These are phyloP conservation scores for Coregonus clupeaformis DNA, from an alignment of 2,113 vertebrate species.

Conservation along the genomic window DNA sequence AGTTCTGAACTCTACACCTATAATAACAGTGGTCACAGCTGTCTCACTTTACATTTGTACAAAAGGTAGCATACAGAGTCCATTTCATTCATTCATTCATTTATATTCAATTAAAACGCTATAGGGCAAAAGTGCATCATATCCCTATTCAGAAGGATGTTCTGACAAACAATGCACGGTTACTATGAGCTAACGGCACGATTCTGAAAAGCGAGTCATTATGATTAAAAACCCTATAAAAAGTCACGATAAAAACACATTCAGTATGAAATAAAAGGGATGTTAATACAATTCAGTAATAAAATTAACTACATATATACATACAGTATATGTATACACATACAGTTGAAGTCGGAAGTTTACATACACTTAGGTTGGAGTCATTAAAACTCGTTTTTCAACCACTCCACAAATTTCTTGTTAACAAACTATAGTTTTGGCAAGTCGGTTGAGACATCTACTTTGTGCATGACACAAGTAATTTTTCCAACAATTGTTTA, in stretches of 20 bases:
- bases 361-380: too few species aligned
- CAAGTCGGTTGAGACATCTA: too few species aligned
- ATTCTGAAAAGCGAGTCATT: conserved; percentile 64
- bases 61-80: conserved; percentile 23
- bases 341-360: too few species aligned
- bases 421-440: too few species aligned
- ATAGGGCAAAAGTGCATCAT: conserved; percentile 94
- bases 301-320: conserved; percentile 62
- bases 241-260: conserved; percentile 68
- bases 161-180: conserved; percentile 74
- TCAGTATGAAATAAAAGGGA: conserved; percentile 78
- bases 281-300: conserved; percentile 72
- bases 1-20: too few species aligned
- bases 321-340: conserved; percentile 36
- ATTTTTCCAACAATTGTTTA: too few species aligned
- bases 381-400: too few species aligned
- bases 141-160: too few species aligned
- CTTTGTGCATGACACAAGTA: too few species aligned
- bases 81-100: conserved; percentile 51
- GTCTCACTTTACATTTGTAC: conserved; percentile 8
- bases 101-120: conserved; percentile 62
- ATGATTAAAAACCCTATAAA: conserved; percentile 59
- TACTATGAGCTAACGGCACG: conserved; percentile 71
- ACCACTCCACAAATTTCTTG: too few species aligned
- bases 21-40: conserved; percentile 16